A percentile compares a stretch with the other conserved stretches of the same genome.
Conservation (phyloP, 2,113 vertebrate genomes). For the Perognathus longimembris region DNA sequence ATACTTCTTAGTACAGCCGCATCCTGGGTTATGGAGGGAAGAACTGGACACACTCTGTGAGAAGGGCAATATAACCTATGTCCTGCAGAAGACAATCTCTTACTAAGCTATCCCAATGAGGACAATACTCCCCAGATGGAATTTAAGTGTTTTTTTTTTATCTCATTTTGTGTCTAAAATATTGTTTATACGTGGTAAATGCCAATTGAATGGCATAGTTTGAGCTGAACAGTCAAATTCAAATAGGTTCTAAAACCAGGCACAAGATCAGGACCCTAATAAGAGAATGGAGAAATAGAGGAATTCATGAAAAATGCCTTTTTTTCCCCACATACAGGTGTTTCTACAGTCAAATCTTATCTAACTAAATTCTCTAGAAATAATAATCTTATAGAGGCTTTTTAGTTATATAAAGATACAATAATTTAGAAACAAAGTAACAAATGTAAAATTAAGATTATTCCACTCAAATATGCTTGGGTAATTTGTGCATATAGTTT, state of each 20-base stretch:
- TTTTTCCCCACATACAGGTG: not conserved
- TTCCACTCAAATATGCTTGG: not conserved
- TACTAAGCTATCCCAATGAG: not conserved
- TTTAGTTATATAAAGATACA: not conserved
- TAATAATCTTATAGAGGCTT: not conserved
- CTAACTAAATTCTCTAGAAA: not conserved
- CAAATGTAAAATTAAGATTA: not conserved
- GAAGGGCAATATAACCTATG: not conserved
- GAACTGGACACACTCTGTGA: not conserved
- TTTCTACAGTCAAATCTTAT: not conserved
- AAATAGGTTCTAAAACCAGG: not conserved
- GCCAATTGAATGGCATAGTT: not conserved
- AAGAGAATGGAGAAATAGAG: not conserved
- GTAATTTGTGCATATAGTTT: not conserved
- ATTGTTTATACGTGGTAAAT: not conserved
- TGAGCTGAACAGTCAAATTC: not conserved
- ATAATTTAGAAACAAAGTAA: not conserved
- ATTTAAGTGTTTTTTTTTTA: not conserved
- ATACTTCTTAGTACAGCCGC: not conserved
- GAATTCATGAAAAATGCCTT: rapidly evolving
- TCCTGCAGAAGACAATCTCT: not conserved
- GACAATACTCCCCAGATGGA: not conserved
- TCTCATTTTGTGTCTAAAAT: not conserved
- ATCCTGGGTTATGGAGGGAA: not conserved
- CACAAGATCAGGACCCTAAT: not conserved